These are phyloP conservation scores for Oscheius myriophilus DNA, from an alignment of 2,888 invertebrate species.

Conservation along the genomic window DNA sequence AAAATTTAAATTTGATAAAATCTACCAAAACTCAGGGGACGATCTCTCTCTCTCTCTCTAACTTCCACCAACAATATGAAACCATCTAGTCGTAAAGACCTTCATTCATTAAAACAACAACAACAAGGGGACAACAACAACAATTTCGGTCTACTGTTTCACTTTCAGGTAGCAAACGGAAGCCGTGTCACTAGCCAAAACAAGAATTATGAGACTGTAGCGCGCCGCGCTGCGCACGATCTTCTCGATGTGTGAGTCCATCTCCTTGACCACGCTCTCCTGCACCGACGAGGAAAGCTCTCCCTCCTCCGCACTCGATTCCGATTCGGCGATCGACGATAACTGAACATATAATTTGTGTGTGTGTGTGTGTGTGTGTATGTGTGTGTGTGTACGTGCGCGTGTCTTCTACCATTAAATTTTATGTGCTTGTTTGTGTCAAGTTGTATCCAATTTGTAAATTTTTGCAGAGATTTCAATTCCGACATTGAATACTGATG, in stretches of 20 bases:
- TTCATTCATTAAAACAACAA: neutral
- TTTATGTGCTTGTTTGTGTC: no score
- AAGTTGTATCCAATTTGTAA: no score
- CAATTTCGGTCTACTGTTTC: conserved; percentile 13
- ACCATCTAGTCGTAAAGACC: neutral
- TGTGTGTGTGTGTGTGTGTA: no score
- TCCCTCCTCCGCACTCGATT: conserved; percentile 24
- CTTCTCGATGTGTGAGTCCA: conserved; percentile 39
- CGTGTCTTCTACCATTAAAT: no score
- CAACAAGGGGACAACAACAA: neutral
- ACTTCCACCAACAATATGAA: neutral
- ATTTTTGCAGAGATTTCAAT: no score
- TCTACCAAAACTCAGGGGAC: no score
- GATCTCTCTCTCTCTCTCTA: no score
- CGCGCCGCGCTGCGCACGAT: conserved; percentile 42
- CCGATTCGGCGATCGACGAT: neutral
- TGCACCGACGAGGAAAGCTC: conserved; percentile 15
- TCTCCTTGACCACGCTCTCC: conserved; percentile 12
- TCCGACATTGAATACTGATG: no score
- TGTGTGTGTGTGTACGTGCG: no score
- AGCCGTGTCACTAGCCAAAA: conserved; percentile 35
- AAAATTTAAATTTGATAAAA: no score
- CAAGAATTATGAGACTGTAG: conserved; percentile 41
- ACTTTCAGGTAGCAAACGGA: conserved; percentile 30
- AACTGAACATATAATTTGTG: neutral